Base-by-base conservation (phyloP, 2,113 vertebrate genomes). In the Stegastes partitus region DNA sequence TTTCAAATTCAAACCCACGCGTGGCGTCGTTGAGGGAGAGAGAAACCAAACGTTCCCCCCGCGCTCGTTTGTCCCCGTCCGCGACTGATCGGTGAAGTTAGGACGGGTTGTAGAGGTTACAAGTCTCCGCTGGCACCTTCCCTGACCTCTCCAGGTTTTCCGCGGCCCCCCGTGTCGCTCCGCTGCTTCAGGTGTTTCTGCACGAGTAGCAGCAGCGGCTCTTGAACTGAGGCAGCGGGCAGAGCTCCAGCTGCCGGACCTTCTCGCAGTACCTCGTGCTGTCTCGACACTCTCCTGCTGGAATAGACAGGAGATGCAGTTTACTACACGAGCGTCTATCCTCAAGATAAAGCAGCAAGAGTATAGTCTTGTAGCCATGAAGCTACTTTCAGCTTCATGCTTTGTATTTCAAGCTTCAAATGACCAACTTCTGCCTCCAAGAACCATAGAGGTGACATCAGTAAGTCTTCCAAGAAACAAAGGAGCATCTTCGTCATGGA, bases 211-310 rank as follows among this genome's bases (percentile, higher is more conserved):
- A 99, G 93, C 98, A 99, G 77, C 97, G 97, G 66, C 91, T 96
- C 90, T 96, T 95, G 89, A 97, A 99, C 89, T 97, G 97, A 62
- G 94, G 93, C 73, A 99, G 94, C 2, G 96, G 94, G 89, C 98
- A 99, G 70, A 99, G 96, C 73, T 97, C 96, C 84, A 99, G 95
- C 91, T 98, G 96, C 74, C 94, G 95, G 39, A 98, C 98, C 91
- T 97, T 99, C 94, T 98, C 97, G 74, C 98, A 99, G 93, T 98
- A 99, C 83, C 96, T 94, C 34, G 96, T 99, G 86, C 96, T 98
- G 91, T 99, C 98, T 85, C 92, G 95, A 91, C 98, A 99, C 72
- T 97, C 97, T 50, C 94, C 97, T 94, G 87, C 79, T 90, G 88
- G 82, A 80, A 72, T 68, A 72, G 44, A 85, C 11, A 66, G 65